A percentile compares a stretch with the other conserved stretches of the same genome.
Evolutionary conservation across 1,140 invertebrate species (phyloP).

Genomic region (Bombus consobrinus): DNA sequence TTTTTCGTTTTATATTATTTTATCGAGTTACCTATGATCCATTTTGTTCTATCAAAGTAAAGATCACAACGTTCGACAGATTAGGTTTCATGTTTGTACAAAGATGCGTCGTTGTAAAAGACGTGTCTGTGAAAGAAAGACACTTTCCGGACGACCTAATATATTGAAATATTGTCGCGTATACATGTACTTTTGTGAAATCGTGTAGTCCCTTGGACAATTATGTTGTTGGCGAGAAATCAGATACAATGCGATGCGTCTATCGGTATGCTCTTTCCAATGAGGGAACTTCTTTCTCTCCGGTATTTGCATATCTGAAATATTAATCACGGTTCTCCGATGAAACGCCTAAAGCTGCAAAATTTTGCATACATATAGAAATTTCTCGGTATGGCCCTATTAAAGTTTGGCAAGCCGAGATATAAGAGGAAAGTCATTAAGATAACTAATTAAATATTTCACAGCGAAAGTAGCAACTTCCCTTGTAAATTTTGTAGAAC

Average conservation of each 20-base stretch:
- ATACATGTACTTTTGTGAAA: too few species aligned
- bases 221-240: not conserved
- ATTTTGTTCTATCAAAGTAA: too few species aligned
- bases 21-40: too few species aligned
- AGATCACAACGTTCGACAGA: too few species aligned
- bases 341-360: not conserved
- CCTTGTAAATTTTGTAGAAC: conserved; percentile 62
- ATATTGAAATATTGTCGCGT: too few species aligned
- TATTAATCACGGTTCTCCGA: not conserved
- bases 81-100: too few species aligned
- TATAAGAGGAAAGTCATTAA: conserved; percentile 60
- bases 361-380: not conserved
- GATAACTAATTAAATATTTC: conserved; percentile 73
- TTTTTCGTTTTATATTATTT: too few species aligned
- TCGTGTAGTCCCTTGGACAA: too few species aligned
- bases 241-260: not conserved
- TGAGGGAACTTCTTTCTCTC: not conserved
- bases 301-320: not conserved
- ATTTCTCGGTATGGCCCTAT: conserved; percentile 7
- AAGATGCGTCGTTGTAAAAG: too few species aligned
- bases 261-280: not conserved
- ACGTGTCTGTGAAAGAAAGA: too few species aligned
- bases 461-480: conserved; percentile 59
- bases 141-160: too few species aligned
- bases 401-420: conserved; percentile 55